Evolutionary conservation across 1,140 invertebrate species (phyloP).

Genomic region (Oedothorax gibbosus): DNA sequence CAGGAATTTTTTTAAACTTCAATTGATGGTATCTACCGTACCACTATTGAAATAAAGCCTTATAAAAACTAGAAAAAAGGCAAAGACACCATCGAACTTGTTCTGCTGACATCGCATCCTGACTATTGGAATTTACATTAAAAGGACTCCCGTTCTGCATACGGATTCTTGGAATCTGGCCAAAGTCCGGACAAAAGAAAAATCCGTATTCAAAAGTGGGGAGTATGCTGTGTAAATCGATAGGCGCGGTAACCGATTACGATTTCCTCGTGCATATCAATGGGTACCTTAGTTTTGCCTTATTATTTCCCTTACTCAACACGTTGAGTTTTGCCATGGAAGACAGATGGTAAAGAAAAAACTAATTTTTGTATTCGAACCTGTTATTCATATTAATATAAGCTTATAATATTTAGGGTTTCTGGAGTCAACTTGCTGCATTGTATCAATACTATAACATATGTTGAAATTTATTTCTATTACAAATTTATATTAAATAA

Average conservation of each 20-base stretch:
- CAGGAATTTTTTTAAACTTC: no score
- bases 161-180: conserved; percentile 37
- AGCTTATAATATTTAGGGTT: no score
- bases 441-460: no score
- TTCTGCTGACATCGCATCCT: not conserved
- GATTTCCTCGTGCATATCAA: conserved; percentile 28
- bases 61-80: no score
- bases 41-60: no score
- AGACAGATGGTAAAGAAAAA: not conserved
- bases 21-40: no score
- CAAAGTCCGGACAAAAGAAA: conserved; percentile 51
- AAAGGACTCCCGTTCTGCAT: conserved; percentile 33
- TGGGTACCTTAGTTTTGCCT: conserved; percentile 6
- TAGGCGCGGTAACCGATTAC: conserved; percentile 21
- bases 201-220: conserved; percentile 16
- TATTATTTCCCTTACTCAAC: conserved; percentile 5
- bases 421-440: no score
- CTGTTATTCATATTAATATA: no score
- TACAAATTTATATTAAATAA: no score
- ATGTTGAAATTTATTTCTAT: no score
- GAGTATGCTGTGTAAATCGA: conserved; percentile 51
- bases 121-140: conserved; percentile 52
- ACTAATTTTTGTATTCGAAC: no score
- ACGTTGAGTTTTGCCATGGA: conserved; percentile 28
- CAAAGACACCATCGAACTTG: no score